A percentile compares a stretch with the other conserved stretches of the same genome.
phyloP scores from a whole-genome alignment of 2,888 invertebrate genomes.

The Amphipoea lucens region DNA sequence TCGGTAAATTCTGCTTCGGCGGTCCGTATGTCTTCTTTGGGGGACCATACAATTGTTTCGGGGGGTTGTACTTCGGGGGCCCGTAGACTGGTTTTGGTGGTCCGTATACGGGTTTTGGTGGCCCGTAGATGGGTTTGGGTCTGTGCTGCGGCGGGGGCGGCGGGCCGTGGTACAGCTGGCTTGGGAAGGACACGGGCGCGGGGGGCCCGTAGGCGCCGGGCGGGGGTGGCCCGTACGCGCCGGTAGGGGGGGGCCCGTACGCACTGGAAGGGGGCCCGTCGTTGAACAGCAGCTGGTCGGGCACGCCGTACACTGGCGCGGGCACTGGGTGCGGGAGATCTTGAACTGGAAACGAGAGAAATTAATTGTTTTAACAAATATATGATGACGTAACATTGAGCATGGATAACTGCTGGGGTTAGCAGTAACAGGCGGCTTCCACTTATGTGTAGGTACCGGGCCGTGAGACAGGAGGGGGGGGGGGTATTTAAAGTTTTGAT shows the following conservation, averaged over 20 bases:
- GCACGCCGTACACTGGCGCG: constrained; percentile 91
- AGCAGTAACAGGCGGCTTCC: neutral
- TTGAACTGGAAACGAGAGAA: constrained; percentile 74
- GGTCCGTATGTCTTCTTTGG: constrained; percentile 78
- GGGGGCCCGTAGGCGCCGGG: constrained; percentile 89
- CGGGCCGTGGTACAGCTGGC: constrained; percentile 86
- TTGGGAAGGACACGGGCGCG: constrained; percentile 84
- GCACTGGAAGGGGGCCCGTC: constrained; percentile 81
- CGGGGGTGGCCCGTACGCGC: constrained; percentile 84
- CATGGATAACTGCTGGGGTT: neutral
- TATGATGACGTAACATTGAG: neutral
- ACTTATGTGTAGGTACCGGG: too few relatives aligned
- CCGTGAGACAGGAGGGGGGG: neutral
- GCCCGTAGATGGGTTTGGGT: constrained; percentile 80
- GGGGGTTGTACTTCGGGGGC: constrained; percentile 77
- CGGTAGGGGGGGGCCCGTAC: constrained; percentile 83
- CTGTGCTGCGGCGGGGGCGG: constrained; percentile 85
- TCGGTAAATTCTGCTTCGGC: constrained; percentile 63
- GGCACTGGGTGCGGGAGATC: constrained; percentile 88
- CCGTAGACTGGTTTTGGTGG: constrained; percentile 82
- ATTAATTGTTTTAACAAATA: neutral
- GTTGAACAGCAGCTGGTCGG: constrained; percentile 82
- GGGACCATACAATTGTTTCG: constrained; percentile 80
- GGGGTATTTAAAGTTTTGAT: neutral
- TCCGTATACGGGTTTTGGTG: constrained; percentile 82